Base-by-base conservation (phyloP, 2,888 invertebrate species). In the Apotomis capreana region DNA sequence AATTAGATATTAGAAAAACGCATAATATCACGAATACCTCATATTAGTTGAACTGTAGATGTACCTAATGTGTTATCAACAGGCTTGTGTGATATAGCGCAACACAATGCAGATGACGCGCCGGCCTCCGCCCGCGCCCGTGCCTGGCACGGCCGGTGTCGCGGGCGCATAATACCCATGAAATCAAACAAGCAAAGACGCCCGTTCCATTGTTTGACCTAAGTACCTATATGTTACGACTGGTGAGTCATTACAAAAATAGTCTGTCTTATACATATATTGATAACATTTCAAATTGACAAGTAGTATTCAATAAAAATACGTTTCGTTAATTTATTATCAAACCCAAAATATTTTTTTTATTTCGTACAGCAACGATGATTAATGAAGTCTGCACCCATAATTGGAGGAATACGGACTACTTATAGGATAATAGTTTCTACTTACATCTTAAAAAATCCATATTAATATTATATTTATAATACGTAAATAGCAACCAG, bases 61-160 rank as follows among this genome's bases (percentile, higher is more conserved):
- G 4, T 36, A 37, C 26, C 15, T 59, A 26, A 51, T 55, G 37
- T 62, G 61, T 71, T 62, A 36, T 67, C 59, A 60, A 26, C 36
- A 37, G 58, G 36, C 36, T 55, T 15, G 60, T 67, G 60, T 37
- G 26, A 13, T 15, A 15, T 10, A 40, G 26, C 26, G 26, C 26
- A 26, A 26, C 26, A 54, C 67, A 61, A 67, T 67, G 61, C 37
- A 26, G 67, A 61, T 67, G 70, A 68, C 71, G 67, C 55, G 10
- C 44, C 40, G 69, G 55, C 65, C 64, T 54, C 71, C 51, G 46
- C 55, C 49, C 40, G 55, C 57, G 54, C 67, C 10, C 80, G 81
- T 81, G 76, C 81, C 81, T 76, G 81, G 81, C 72, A 81, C 81
- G 75, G 70, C 52, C 64, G 68, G 5, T 78, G 71, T 71, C 68